Conservation (phyloP, 2,888 invertebrate species). For the Drosophila tanythrix region DNA sequence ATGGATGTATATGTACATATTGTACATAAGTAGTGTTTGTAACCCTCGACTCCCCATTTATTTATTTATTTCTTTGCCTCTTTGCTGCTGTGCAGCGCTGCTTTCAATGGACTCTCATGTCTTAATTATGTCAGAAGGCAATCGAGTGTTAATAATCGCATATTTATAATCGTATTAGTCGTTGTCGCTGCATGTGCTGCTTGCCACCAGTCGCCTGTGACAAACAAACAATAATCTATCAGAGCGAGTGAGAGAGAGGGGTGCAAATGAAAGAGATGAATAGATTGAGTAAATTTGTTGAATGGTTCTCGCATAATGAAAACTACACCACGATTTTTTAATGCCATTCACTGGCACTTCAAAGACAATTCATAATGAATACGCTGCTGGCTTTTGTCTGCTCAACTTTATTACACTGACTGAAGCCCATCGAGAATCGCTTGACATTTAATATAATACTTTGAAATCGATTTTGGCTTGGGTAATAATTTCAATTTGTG, state of each 20-base stretch:
- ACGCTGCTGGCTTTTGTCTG: slow-evolving; percentile 24
- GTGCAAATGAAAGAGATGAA: slow-evolving; percentile 17
- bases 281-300: slow-evolving; percentile 69
- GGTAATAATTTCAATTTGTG: slow-evolving; percentile 67
- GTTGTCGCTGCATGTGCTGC: slow-evolving; percentile 44
- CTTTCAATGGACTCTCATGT: slow-evolving; percentile 54
- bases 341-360: slow-evolving; percentile 76
- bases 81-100: slow-evolving; percentile 16
- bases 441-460: slow-evolving; percentile 57
- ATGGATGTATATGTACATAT: slow-evolving; percentile 15
- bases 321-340: slow-evolving; percentile 64
- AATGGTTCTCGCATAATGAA: slow-evolving; percentile 73
- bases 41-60: slow-evolving; percentile 51
- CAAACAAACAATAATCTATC: slow-evolving; percentile 58
- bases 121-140: slow-evolving; percentile 80
- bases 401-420: slow-evolving; percentile 28
- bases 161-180: slow-evolving; percentile 82
- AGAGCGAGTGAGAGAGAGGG: slow-evolving; percentile 9
- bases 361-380: slow-evolving; percentile 70
- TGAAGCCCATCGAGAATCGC: slow-evolving; percentile 14
- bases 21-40: slow-evolving; percentile 12
- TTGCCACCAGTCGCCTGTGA: slow-evolving; percentile 46
- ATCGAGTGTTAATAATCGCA: slow-evolving; percentile 83
- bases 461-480: slow-evolving; percentile 42
- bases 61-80: slow-evolving; percentile 45